phyloP scores from a whole-genome alignment of 1,140 invertebrate species.

The Paramacrobiotus metropolitanus region DNA sequence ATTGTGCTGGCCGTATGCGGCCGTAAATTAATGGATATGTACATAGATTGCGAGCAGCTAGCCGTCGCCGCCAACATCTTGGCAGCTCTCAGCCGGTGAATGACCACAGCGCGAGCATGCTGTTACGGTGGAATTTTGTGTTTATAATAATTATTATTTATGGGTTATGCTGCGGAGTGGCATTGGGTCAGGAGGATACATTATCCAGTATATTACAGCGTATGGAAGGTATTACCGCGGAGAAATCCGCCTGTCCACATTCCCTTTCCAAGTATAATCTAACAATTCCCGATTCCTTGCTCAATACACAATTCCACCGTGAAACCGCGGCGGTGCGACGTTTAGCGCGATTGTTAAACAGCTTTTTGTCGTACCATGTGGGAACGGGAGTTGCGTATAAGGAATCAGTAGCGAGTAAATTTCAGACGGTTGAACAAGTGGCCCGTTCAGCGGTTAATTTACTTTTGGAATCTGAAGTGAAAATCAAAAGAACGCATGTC shows the following conservation, averaged over 20 bases:
- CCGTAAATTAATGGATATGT: no score
- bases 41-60: no score
- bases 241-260: not conserved
- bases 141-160: no score
- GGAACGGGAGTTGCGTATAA: not conserved
- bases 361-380: not conserved
- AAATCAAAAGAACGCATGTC: not conserved
- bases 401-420: not conserved
- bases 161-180: no score
- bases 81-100: no score
- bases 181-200: no score
- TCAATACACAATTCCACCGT: not conserved
- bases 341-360: not conserved
- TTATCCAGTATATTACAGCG: not conserved
- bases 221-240: not conserved
- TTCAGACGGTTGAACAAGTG: not conserved
- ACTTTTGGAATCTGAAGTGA: not conserved
- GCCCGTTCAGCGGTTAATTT: not conserved
- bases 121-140: no score
- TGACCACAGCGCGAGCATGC: no score
- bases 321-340: not conserved
- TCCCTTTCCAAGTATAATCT: not conserved
- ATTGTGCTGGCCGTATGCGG: no score
- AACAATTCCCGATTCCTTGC: not conserved
- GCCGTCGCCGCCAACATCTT: no score